A percentile compares a stretch with the other conserved stretches of the same genome.
These are phyloP conservation scores for Paramormyrops hopkinsi DNA, from an alignment of 2,797 vertebrate species.

Conservation along the genomic window DNA sequence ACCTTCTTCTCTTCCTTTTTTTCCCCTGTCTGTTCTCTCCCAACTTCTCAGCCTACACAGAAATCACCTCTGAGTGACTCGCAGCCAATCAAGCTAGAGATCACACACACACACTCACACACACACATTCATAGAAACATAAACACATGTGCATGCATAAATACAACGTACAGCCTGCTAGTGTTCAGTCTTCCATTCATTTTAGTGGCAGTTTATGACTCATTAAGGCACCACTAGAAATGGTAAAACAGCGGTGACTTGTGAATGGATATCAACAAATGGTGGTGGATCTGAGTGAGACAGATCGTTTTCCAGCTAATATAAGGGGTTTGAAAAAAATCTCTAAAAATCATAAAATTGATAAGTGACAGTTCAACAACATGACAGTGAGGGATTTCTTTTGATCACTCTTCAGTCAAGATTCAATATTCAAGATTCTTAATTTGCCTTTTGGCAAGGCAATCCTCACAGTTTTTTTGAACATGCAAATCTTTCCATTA, in stretches of 20 bases:
- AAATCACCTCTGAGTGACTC: constrained; percentile 49
- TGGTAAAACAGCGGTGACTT: neutral
- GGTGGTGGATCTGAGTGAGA: neutral
- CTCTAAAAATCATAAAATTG: neutral
- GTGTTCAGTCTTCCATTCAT: neutral
- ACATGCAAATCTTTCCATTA: neutral
- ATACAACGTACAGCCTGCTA: neutral
- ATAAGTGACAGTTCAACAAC: neutral
- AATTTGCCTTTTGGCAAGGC: neutral
- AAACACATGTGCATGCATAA: constrained; percentile 8
- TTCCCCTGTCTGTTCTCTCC: constrained; percentile 25
- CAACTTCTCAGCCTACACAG: constrained; percentile 40
- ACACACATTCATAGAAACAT: constrained; percentile 11
- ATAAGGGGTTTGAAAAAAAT: neutral
- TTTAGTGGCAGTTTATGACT: neutral
- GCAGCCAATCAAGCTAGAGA: constrained; percentile 18
- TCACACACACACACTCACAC: constrained; percentile 28
- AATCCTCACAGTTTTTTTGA: neutral
- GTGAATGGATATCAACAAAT: neutral
- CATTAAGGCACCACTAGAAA: neutral
- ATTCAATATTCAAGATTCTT: neutral
- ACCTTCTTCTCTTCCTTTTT: constrained; percentile 12
- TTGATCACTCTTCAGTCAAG: neutral
- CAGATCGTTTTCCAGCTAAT: neutral
- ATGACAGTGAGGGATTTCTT: neutral